Evolutionary conservation across 2,113 vertebrate genomes (phyloP).

Genomic region (Raphicerus campestris): DNA sequence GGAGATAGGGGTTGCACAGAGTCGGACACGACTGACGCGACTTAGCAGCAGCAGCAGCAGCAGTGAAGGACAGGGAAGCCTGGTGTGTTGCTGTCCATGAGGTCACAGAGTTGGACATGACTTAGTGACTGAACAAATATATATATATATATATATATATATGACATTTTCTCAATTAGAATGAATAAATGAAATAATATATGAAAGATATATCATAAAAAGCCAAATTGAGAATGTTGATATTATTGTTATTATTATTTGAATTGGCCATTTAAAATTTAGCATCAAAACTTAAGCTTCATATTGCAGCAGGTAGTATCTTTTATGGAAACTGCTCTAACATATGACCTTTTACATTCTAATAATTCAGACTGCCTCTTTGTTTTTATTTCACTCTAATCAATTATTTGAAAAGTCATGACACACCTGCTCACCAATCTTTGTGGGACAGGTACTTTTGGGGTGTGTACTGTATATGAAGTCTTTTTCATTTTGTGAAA

Average conservation of each 20-base stretch:
- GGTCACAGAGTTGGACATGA: neutral
- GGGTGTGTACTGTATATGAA: neutral
- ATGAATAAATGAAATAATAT: neutral
- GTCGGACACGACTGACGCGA: too few species aligned
- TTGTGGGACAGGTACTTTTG: neutral
- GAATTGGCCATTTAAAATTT: neutral
- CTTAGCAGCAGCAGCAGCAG: too few species aligned
- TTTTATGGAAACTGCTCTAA: neutral
- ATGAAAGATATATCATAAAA: neutral
- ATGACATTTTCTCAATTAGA: neutral
- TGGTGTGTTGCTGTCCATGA: neutral
- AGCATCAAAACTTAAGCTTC: neutral
- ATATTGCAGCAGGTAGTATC: neutral
- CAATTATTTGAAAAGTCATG: neutral
- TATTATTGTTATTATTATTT: neutral
- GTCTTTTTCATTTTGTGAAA: neutral
- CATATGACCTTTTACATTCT: neutral
- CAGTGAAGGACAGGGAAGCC: neutral
- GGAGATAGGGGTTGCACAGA: neutral
- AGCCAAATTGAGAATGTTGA: neutral
- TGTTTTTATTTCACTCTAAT: neutral
- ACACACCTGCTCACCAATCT: neutral
- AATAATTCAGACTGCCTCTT: neutral
- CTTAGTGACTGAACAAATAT: neutral
- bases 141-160: neutral